Conservation (phyloP, 2,113 vertebrate genomes). For the Notarius lentiginosus region DNA sequence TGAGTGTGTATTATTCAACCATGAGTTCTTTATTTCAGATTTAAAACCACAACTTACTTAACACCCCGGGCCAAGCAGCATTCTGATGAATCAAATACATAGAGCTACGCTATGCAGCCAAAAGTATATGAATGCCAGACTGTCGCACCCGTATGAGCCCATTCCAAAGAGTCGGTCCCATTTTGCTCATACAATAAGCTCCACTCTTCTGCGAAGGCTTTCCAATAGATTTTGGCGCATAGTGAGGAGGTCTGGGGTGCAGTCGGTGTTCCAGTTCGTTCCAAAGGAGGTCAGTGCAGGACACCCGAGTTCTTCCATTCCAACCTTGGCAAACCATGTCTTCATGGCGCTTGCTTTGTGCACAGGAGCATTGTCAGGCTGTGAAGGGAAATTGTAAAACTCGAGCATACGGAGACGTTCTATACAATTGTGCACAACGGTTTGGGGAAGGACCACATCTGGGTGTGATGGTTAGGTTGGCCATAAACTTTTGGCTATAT, state of each 20-base stretch:
- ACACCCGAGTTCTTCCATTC: background rate
- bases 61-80: background rate
- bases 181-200: background rate
- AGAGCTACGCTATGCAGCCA: background rate
- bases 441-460: background rate
- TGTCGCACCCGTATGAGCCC: background rate
- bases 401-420: background rate
- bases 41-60: slow-evolving; percentile 10
- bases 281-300: background rate
- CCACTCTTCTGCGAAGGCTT: background rate
- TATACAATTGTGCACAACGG: background rate
- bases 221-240: background rate
- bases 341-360: background rate
- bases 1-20: slow-evolving; percentile 46
- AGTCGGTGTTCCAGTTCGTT: background rate
- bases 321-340: background rate
- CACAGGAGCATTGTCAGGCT: background rate
- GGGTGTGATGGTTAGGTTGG: background rate
- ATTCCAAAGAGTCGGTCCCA: background rate
- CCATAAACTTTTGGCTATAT: background rate
- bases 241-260: background rate
- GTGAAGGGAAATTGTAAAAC: background rate
- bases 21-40: slow-evolving; percentile 53
- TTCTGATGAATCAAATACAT: background rate
- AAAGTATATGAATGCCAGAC: background rate